phyloP scores from a whole-genome alignment of 2,888 invertebrate species.

The Epicampocera succincta region DNA sequence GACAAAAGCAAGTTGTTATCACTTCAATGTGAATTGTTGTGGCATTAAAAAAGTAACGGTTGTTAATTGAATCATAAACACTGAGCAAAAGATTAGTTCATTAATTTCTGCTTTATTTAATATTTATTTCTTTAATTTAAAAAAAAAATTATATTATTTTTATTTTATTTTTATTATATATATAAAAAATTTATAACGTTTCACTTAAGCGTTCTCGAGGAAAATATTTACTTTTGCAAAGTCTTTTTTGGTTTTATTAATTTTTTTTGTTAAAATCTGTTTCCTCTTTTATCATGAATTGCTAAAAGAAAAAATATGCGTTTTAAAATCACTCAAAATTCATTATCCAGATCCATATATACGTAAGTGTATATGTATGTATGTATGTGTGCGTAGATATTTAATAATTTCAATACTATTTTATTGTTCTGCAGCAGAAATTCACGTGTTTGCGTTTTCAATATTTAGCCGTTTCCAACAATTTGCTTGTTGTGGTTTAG shows the following conservation, averaged over 20 bases:
- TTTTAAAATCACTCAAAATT: slow-evolving; percentile 38
- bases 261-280: slow-evolving; percentile 19
- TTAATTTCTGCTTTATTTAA: not conserved
- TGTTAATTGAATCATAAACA: slow-evolving; percentile 3
- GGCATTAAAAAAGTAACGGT: not conserved
- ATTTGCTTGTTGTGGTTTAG: slow-evolving; percentile 29
- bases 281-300: not conserved
- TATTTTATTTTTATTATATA: slow-evolving; percentile 13
- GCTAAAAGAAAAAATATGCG: slow-evolving; percentile 25
- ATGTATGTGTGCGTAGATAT: slow-evolving; percentile 29
- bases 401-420: slow-evolving; percentile 40
- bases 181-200: slow-evolving; percentile 42
- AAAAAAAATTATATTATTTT: too few relatives aligned
- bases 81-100: not conserved
- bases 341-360: slow-evolving; percentile 34
- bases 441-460: slow-evolving; percentile 58
- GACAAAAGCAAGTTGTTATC: slow-evolving; percentile 41
- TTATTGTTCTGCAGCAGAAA: slow-evolving; percentile 28
- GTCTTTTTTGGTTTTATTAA: slow-evolving; percentile 55
- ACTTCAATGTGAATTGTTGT: slow-evolving; percentile 19
- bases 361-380: not conserved
- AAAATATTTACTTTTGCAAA: slow-evolving; percentile 55
- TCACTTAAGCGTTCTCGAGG: slow-evolving; percentile 47
- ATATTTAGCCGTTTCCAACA: slow-evolving; percentile 20
- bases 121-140: not conserved